Base-by-base conservation (phyloP, 2,888 invertebrate species). In the Caenorhabditis zanzibari region DNA sequence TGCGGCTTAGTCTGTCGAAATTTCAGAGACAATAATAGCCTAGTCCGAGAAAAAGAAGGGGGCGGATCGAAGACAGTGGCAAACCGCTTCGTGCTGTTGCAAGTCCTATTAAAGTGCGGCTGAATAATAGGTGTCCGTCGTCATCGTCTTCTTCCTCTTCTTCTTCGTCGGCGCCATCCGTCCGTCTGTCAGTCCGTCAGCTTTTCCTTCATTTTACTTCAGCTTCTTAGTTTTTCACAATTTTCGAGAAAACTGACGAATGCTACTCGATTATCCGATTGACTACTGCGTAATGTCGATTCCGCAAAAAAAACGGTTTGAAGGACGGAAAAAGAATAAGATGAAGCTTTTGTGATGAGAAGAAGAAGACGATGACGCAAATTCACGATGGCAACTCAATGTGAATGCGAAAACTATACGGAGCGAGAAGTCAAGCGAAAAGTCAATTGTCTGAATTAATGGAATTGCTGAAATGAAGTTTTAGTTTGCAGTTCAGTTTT, bases 231-330 rank as follows among this genome's bases (percentile, higher is more conserved):
- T 61, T 73, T 49, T 73, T 38, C 47, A 47, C 44, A 4, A 10
- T 26, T 58, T 71, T 44, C 71, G 68, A 63, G 68, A 69, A n/a
- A 54, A 56, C 38, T 44, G 41, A 54, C 56, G 66, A 61, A 69
- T 54, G 77, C 77, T 63, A 77, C 69, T 77, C 77, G 77, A 77
- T 77, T 77, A 77, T 69, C 77, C 77, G 77, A 71, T 77, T 77
- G 69, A 77, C 76, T 77, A 69, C 71, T 59, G 44, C 71, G 69
- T 54, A 68, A 75, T 49, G 59, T 32, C 26, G 52, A 22, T 54
- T 26, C 14, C 59, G 38, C 38, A n/a, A 59, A 69, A 71, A 59
- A 58, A 59, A 59, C 72, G 49, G 49, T 59, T 49, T 59, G 47
- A 71, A 59, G 44, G 35, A 75, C 22, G 38, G 58, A 58, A 63